Base-by-base conservation (phyloP, 2,113 vertebrate genomes). In the Calyptomena viridis region DNA sequence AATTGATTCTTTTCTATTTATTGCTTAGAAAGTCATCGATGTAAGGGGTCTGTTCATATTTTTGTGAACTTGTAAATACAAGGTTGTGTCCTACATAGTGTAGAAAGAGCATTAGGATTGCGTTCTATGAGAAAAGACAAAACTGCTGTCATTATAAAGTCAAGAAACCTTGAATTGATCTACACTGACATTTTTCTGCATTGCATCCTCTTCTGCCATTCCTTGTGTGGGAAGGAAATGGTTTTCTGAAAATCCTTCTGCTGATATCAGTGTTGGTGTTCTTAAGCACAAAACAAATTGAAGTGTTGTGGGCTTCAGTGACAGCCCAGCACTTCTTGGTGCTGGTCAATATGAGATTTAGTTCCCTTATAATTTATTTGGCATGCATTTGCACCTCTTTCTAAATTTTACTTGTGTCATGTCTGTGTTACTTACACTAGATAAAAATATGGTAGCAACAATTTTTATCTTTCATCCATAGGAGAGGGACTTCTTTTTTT, bases 221-320 rank as follows among this genome's bases (percentile, higher is more conserved):
- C 39, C 28, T 33, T 67, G 2, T 1, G 8, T 59, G 50, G 11
- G 24, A 64, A 55, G 39, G 42, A 91, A 74, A 62, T 55, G 9
- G 19, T 73, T 95, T 95, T 91, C 82, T 91, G 63, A 91, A 79
- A 83, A 55, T 9, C 2, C 31, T 96, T 84, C 63, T 94, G 59
- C 67, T 95, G 44, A 39, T 87, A 59, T 20, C 30, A 77, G 3
- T 21, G 1, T 14, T 30, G 5, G 12, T 79, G 9, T 37, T 95
- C 35, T 53, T 39, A 39, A 84, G 58, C 55, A 87, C 30, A 66
- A 60, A 87, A 87, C 19, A 73, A 76, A 81, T 75, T 46, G 49
- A 60, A 59, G 63, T 71, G 30, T 59, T 91, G 33, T 66, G 55
- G 42, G 22, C 16, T 58, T 83, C 17, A 31, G 30, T 63, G 71